Evolutionary conservation across 2,797 vertebrate genomes (phyloP).

Genomic region (Tenualosa ilisha): DNA sequence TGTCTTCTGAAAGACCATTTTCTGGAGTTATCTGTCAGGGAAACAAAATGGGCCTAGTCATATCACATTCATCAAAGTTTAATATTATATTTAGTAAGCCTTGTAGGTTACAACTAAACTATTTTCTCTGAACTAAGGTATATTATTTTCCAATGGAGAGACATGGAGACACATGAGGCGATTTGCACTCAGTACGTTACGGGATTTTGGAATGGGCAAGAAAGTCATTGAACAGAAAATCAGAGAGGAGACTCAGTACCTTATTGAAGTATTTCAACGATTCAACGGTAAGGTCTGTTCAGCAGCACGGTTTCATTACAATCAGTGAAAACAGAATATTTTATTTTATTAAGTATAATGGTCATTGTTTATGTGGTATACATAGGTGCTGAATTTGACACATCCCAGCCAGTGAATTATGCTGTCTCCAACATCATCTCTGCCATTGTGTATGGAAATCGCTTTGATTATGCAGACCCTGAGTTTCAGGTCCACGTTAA

Average conservation of each 20-base stretch:
- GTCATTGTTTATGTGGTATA: background rate
- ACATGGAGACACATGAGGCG: constrained; percentile 70
- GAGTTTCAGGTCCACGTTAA: constrained; percentile 58
- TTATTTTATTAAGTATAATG: background rate
- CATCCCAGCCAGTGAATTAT: constrained; percentile 48
- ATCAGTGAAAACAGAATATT: background rate
- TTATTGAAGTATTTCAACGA: constrained; percentile 45
- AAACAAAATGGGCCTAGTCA: too few species aligned
- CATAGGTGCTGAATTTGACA: constrained; percentile 52
- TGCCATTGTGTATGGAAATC: constrained; percentile 67
- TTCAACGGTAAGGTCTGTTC: constrained; percentile 34
- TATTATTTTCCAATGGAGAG: constrained; percentile 65
- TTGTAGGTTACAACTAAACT: background rate
- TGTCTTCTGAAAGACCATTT: too few species aligned
- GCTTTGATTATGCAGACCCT: constrained; percentile 70
- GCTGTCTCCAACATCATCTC: constrained; percentile 73
- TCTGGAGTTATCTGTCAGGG: too few species aligned
- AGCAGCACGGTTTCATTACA: background rate
- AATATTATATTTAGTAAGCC: background rate
- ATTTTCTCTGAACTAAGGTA: constrained; percentile 51
- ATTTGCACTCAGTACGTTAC: constrained; percentile 64
- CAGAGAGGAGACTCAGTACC: constrained; percentile 55
- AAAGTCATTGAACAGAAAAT: constrained; percentile 61
- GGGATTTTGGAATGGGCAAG: constrained; percentile 71
- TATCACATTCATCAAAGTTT: background rate